Evolutionary conservation across 1,140 invertebrate species (phyloP), one percentile per base, ranked within the genome.

Genomic region (Drosophila punjabiensis): DNA sequence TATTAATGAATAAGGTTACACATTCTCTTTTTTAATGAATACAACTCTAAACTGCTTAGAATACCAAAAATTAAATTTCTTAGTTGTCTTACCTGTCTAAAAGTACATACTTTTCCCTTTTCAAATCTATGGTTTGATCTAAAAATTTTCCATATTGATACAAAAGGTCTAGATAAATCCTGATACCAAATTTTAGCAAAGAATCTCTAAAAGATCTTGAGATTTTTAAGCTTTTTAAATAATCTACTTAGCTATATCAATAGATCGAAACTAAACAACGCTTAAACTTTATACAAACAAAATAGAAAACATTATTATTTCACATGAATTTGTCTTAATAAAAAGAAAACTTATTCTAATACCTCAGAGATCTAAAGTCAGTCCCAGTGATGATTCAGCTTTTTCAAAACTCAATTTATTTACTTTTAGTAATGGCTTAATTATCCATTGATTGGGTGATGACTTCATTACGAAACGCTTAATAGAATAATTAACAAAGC

Each of bases 401-500:
- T 18, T 35, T 68, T n/a, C 20, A 24, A 48, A 37, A 16, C 53
- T 39, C 11, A 32, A 47, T 35, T 47, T 47, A 64, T 67, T 37
- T 39, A 65, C 33, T 68, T 39, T 18, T 32, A 20, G 39, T 48
- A 37, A 68, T 56, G 24, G 16, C 55, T 73, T 61, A 52, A 73
- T 74, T 74, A 73, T 73, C n/a, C 8, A 48, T 48, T 50, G 35
- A 50, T 50, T 48, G 33, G 45, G 24, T 59, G 62, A 78, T 78
- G 76, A 78, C 50, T 78, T 69, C 56, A 78, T 78, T 78, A 78
- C 37, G 41, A 52, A 69, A 30, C 64, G 45, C 43, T 63, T 52
- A 56, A 63, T 78, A 32, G 50, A 78, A 62, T 59, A 68, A 69
- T 78, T 52, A 55, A 52, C 18, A 20, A 60, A 47, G 20, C 16